Percentiles rank a stretch among this genome's conserved stretches.
Evolutionary conservation across 1,140 invertebrate genomes (phyloP).

Genomic region (Drosophila rhopaloa): DNA sequence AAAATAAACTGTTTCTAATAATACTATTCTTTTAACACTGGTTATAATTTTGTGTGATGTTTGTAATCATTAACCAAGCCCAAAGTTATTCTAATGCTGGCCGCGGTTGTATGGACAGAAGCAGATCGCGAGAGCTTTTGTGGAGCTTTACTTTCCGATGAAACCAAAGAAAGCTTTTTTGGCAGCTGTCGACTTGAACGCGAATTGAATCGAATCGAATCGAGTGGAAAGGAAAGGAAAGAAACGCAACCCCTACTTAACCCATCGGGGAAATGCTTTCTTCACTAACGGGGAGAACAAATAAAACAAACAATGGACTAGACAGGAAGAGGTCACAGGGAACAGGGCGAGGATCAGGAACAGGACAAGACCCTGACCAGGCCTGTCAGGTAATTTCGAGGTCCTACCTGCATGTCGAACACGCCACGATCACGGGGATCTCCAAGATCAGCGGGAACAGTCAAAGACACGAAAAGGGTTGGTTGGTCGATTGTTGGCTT

Average conservation of each 20-base stretch:
- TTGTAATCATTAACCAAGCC: too few species aligned
- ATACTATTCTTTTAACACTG: too few species aligned
- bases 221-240: constrained; percentile 13
- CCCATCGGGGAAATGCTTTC: constrained; percentile 67
- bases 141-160: constrained; percentile 12
- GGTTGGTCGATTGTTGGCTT: background rate
- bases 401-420: constrained; percentile 52
- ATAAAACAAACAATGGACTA: constrained; percentile 32
- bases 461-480: constrained; percentile 53
- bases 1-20: too few species aligned
- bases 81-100: background rate
- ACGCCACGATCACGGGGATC: constrained; percentile 30
- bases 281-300: constrained; percentile 37
- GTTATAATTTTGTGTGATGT: too few species aligned
- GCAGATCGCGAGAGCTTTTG: constrained; percentile 24
- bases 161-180: constrained; percentile 10
- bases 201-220: constrained; percentile 9
- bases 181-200: constrained; percentile 24
- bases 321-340: constrained; percentile 14
- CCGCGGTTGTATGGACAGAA: background rate
- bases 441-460: constrained; percentile 31
- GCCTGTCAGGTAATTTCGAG: constrained; percentile 30
- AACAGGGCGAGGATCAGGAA: background rate
- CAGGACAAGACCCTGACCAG: constrained; percentile 4
- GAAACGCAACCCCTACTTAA: constrained; percentile 18